Base-by-base conservation (phyloP, 2,113 vertebrate genomes). In the Melanocharis versteri region DNA sequence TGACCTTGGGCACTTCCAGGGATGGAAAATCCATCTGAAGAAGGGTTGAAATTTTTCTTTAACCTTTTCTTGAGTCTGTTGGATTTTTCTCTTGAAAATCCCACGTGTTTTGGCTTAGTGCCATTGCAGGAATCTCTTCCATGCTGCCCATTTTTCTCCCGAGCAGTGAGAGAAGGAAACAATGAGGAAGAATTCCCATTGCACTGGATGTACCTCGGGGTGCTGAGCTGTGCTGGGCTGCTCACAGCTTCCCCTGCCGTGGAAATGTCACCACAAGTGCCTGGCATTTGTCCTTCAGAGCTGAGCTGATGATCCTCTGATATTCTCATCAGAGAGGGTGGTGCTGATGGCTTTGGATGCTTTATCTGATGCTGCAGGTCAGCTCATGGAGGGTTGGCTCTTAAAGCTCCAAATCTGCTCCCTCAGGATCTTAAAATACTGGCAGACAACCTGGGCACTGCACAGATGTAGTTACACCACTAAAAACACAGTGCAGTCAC, bases 401-500 rank as follows among this genome's bases (percentile, higher is more conserved):
- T 33, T 15, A 54, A 47, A 87, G 35, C 80, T 93, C 80, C 21
- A 40, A 68, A 68, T 31, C 66, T 51, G 35, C 70, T 88, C 35
- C 42, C 51, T 91, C 50, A 13, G 28, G 15, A 21, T 57, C 16
- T 57, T 16, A 19, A 58, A 80, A 31, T 28, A 4, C 28, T 50
- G 54, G 16, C 51, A 88, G 65, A 27, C 8, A 60, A 26, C 27
- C 5, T 9, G 2, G 51, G 35, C 37, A 7, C 40, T 60, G 9
- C 61, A 58, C 11, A 88, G 37, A 31, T 10, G 19, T 2, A 9
- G 22, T 40, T 40, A 10, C 15, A 31, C 50, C 61, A 35, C 35
- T 30, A n/a, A 62, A 64, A 51, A 3, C 17, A 9, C 10, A 1
- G 16, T 5, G 4, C 5, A 10, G 44, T 30, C 6, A 0, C 4